phyloP scores from a whole-genome alignment of 35 echinoderm and acorn worm genomes.

The Ophiothrix spiculata region DNA sequence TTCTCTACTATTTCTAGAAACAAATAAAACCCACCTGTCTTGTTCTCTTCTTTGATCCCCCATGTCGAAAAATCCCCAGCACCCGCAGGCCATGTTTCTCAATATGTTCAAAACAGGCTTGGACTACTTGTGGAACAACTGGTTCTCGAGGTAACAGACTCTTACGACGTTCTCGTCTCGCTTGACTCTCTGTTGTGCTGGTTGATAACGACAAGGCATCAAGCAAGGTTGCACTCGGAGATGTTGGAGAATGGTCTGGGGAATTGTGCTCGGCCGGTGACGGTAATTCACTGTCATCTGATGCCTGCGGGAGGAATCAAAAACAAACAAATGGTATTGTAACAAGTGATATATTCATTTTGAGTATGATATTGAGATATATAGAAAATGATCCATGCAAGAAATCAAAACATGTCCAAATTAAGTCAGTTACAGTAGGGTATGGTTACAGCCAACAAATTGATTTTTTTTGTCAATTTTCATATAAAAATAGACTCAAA shows the following conservation, averaged over 20 bases:
- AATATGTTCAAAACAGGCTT: slow-evolving; percentile 71
- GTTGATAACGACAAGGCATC: slow-evolving; percentile 61
- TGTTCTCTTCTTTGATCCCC: slow-evolving; percentile 94
- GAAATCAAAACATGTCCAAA: too few species aligned
- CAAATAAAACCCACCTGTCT: slow-evolving; percentile 94
- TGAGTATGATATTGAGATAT: too few species aligned
- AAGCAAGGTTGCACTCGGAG: slow-evolving; percentile 53
- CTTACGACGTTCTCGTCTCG: slow-evolving; percentile 61
- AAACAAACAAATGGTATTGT: neutral
- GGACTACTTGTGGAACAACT: slow-evolving; percentile 82
- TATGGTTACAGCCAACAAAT: too few species aligned
- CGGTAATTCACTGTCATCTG: neutral
- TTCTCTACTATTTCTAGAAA: too few species aligned
- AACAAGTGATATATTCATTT: neutral
- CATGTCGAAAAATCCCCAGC: slow-evolving; percentile 87
- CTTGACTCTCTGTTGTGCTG: slow-evolving; percentile 58
- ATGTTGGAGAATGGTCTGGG: neutral
- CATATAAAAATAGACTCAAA: too few species aligned
- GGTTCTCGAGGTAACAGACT: slow-evolving; percentile 70
- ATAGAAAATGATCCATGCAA: too few species aligned
- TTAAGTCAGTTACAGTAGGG: too few species aligned
- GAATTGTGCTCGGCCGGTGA: neutral
- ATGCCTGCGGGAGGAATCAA: neutral
- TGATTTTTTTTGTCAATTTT: too few species aligned
- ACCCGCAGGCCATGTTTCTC: slow-evolving; percentile 75